Evolutionary conservation across 2,888 invertebrate genomes (phyloP).

Genomic region (Trachelus stipa): DNA sequence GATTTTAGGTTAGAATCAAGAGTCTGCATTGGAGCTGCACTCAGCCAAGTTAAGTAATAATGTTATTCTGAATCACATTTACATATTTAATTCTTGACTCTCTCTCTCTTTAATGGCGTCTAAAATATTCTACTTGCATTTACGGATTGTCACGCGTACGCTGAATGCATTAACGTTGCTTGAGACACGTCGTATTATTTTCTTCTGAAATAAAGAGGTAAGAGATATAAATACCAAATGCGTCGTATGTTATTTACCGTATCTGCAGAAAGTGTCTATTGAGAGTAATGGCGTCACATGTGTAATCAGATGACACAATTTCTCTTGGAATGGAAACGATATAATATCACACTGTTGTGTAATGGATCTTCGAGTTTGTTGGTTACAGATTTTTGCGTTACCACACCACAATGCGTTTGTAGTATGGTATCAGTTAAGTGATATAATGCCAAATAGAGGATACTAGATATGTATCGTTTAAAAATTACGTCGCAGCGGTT

Average conservation of each 20-base stretch:
- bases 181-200: neutral
- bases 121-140: neutral
- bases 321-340: neutral
- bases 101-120: neutral
- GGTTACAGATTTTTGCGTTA: neutral
- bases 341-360: neutral
- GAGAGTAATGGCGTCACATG: neutral
- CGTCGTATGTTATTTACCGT: neutral
- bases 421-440: neutral
- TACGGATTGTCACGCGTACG: neutral
- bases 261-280: neutral
- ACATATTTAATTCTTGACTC: neutral
- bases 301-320: neutral
- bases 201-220: neutral
- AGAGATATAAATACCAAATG: neutral
- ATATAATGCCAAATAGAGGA: neutral
- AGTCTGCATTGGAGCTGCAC: neutral
- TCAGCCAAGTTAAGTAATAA: no score
- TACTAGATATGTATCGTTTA: neutral
- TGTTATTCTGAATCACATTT: neutral
- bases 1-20: neutral
- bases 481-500: neutral
- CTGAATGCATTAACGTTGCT: neutral
- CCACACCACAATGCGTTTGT: neutral
- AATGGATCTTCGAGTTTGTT: neutral